Base-by-base conservation (phyloP, 1,140 invertebrate species). In the Cotesia chilonis region DNA sequence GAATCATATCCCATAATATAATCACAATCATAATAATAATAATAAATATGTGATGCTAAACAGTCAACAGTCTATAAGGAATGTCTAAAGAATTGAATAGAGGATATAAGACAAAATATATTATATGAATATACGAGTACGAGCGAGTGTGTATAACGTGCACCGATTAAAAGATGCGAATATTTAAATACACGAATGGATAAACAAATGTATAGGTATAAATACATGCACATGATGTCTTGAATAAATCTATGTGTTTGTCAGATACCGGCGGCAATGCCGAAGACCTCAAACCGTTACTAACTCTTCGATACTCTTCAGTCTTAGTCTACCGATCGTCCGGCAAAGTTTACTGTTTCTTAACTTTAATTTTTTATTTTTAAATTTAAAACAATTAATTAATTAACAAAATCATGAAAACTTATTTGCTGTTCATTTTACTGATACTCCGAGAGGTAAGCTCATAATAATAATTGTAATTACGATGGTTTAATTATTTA, bases 211-310 rank as follows among this genome's bases (percentile, higher is more conserved):
- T 60, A 68, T 70, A 70, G 38, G 14, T 68, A 36, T 68, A 28
- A 17, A 38, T 51, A 20, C 14, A 51, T 35, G 28, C 4, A 68
- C 10, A 28, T 68, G 28, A 54, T 35, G 20, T 55, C 51, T 41
- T 54, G 66, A 68, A 54, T 52, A 68, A 7, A 35, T n/a, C 51
- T 4, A 51, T 65, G 41, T 51, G 63, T 72, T 57, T 20, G 64
- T 66, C 17, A 60, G 71, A 66, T 47, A 68, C 66, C 52, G 38
- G 54, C 52, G 66, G 41, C 41, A n/a, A 59, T 64, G 47, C 55
- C 35, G 60, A 63, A 77, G 73, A 79, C 76, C 70, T 79, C 75
- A 68, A 79, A 84, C 83, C 83, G 82, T 84, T 83, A 83, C 76
- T 74, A 74, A 79, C 76, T 78, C 78, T 80, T 81, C 78, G 77